Conservation (phyloP, 2,113 vertebrate species). For the Epinephelus cyanopodus region DNA sequence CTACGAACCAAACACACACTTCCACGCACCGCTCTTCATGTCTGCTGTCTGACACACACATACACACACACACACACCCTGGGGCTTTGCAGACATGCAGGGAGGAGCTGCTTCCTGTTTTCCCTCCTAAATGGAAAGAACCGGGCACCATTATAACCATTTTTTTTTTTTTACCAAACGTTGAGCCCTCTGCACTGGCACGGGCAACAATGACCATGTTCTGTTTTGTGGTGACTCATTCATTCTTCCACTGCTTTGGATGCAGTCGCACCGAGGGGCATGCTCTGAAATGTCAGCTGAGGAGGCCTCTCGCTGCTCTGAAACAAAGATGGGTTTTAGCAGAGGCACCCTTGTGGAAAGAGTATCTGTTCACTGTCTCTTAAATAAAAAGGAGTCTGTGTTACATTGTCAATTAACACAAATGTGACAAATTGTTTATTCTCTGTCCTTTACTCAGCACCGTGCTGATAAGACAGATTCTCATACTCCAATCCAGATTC, state of each 20-base stretch:
- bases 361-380: neutral
- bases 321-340: neutral
- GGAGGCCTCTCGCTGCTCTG: conserved; percentile 22
- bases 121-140: conserved; percentile 69
- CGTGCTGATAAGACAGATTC: neutral
- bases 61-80: conserved; percentile 46
- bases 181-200: conserved; percentile 45
- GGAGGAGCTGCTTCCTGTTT: conserved; percentile 83
- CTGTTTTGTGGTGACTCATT: conserved; percentile 73
- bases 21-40: conserved; percentile 30
- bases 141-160: conserved; percentile 24
- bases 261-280: conserved; percentile 21
- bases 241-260: conserved; percentile 62
- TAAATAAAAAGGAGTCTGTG: neutral
- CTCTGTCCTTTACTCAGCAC: neutral
- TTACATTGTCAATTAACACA: neutral
- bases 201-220: conserved; percentile 49
- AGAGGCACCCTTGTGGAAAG: neutral
- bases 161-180: conserved; percentile 33
- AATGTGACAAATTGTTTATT: neutral
- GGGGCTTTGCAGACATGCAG: conserved; percentile 23
- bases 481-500: conserved; percentile 27
- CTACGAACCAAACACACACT: conserved; percentile 56
- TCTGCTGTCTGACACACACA: conserved; percentile 15
- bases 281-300: conserved; percentile 59